Evolutionary conservation across 1,140 invertebrate species (phyloP).

Genomic region (Holcopasites calliopsidis): DNA sequence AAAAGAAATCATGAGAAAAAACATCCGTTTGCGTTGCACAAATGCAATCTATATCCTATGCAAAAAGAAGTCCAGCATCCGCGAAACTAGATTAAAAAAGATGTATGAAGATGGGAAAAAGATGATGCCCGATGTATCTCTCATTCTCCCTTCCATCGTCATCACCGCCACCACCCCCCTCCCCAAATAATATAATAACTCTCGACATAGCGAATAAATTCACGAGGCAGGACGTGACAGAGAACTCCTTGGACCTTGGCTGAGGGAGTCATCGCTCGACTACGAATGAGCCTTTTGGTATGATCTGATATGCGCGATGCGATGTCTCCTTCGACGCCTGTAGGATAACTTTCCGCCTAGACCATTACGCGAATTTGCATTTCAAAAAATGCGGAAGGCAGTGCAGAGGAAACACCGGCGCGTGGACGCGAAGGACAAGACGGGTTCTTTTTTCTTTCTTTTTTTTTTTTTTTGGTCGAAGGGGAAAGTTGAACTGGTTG

Average conservation of each 20-base stretch:
- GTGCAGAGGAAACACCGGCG: background rate
- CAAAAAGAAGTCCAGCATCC: too few relatives aligned
- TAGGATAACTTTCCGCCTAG: constrained; percentile 15
- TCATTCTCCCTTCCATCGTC: background rate
- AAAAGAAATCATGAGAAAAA: too few relatives aligned
- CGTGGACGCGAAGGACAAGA: constrained; percentile 12
- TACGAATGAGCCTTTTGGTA: constrained; percentile 40
- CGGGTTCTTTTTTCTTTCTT: background rate
- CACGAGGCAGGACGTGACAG: constrained; percentile 32
- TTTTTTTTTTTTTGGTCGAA: background rate
- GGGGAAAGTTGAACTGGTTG: background rate
- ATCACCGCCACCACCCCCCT: background rate
- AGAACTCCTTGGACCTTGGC: constrained; percentile 44
- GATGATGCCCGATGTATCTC: background rate
- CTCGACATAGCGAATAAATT: constrained; percentile 16
- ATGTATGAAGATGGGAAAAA: too few relatives aligned
- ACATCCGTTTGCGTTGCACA: too few relatives aligned
- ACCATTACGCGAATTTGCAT: constrained; percentile 35
- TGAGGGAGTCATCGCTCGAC: constrained; percentile 22
- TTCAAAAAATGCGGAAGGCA: constrained; percentile 54
- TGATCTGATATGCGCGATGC: constrained; percentile 45
- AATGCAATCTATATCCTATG: too few relatives aligned
- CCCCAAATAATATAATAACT: constrained; percentile 28
- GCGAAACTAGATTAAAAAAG: too few relatives aligned
- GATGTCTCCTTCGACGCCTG: constrained; percentile 43